Conservation (phyloP, 2,113 vertebrate genomes). For the Myrmophylax atrothorax region DNA sequence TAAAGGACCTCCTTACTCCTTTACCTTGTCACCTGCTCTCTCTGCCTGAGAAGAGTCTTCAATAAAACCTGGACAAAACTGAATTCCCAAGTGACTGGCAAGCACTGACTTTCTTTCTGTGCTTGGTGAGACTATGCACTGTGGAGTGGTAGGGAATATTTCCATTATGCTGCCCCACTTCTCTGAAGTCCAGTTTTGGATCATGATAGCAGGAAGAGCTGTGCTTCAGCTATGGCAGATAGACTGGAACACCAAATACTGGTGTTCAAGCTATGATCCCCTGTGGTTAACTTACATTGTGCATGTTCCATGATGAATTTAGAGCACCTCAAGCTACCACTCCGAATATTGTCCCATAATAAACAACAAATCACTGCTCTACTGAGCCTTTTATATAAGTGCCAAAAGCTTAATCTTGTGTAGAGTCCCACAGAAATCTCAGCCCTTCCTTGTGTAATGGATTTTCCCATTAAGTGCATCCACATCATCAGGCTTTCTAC, state of each 20-base stretch:
- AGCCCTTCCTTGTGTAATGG: not conserved
- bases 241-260: not conserved
- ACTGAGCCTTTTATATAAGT: not conserved
- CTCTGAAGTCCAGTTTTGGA: not conserved
- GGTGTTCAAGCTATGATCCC: not conserved
- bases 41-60: not conserved
- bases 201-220: not conserved
- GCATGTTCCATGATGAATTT: not conserved
- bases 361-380: not conserved
- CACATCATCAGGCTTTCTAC: not conserved
- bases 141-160: not conserved
- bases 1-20: not conserved
- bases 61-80: not conserved
- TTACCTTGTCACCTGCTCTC: not conserved
- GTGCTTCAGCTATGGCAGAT: not conserved
- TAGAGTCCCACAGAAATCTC: not conserved
- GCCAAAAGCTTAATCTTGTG: not conserved
- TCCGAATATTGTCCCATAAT: not conserved
- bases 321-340: not conserved
- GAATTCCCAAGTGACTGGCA: not conserved
- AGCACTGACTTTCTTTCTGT: not conserved
- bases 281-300: not conserved
- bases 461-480: not conserved
- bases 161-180: not conserved
- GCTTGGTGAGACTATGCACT: rapidly evolving